Evolutionary conservation across 2,888 invertebrate species (phyloP).

Genomic region (Sesamia inferens): DNA sequence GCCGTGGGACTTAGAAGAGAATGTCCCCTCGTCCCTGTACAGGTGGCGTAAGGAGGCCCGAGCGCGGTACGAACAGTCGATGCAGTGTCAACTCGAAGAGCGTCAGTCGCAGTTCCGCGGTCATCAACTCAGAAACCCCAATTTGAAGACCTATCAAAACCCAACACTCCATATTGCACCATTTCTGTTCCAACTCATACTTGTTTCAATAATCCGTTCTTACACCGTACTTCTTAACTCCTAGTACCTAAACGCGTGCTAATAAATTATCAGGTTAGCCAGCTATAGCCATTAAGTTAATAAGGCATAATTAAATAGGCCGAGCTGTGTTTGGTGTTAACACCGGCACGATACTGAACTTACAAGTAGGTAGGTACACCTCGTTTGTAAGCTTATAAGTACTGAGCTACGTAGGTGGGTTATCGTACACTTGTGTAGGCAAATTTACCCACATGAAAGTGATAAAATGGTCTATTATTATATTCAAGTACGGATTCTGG

Average conservation of each 20-base stretch:
- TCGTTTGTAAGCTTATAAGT: constrained; percentile 35
- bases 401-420: constrained; percentile 16
- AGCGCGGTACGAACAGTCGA: no score
- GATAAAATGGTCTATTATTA: background rate
- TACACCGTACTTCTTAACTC: constrained; percentile 18
- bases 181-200: background rate
- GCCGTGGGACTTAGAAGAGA: no score
- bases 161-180: background rate
- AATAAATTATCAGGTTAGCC: constrained; percentile 64
- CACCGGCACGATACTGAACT: constrained; percentile 57
- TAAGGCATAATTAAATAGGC: constrained; percentile 78
- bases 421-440: background rate
- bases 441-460: background rate
- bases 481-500: no score
- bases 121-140: no score
- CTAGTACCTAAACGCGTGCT: constrained; percentile 51
- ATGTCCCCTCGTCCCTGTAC: no score
- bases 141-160: no score
- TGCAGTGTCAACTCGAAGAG: no score
- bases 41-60: no score
- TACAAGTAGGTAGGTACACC: constrained; percentile 10
- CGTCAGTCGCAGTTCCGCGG: no score
- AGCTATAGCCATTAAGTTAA: constrained; percentile 70
- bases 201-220: constrained; percentile 9
- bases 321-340: constrained; percentile 69